Base-by-base conservation (phyloP, 1,140 invertebrate genomes). In the Hydropsyche tenuis region DNA sequence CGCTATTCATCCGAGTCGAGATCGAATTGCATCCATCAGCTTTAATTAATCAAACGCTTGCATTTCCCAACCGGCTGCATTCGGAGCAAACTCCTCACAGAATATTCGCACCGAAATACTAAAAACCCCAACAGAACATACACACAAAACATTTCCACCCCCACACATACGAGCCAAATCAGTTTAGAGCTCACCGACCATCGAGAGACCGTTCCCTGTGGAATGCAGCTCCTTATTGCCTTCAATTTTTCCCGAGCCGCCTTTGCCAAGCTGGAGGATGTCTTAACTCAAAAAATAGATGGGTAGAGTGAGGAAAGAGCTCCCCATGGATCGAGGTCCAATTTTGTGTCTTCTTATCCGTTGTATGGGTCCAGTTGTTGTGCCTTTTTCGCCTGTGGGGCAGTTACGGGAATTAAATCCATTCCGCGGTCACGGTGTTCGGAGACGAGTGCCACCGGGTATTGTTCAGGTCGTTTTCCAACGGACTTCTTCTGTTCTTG, bases 331-430 rank as follows among this genome's bases (percentile, higher is more conserved):
- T 22, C 14, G 37, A 14, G 14, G 68, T 46, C 68, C 68, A 70
- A 70, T 70, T 70, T 70, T 46, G 68, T 70, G 51, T 70, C 66
- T 48, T 69, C 16, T 25, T 25, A 5, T 53, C 48, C 23, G 23
- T 23, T 27, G 56, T 60, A 23, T 60, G 51, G 48, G 51, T 70
- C 18, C 68, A 20, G 51, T 70, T 70, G 68, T 70, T 70, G 48
- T 14, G 48, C 16, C 51, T 18, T 53, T 42, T 68, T 66, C 66
- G 45, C 37, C 68, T 46, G 23, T 7, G 43, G 27, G 68, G 68
- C 37, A 70, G 68, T 70, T 70, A 70, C 68, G 48, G 68, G 68
- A 70, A 70, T 70, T 70, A 70, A 70, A 70, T 70, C 51, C 68
- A 70, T 70, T 70, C 23, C 68, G 68, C 30, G 68, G 65, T 68